Conservation (phyloP, 2,113 vertebrate species). For the Riparia riparia region DNA sequence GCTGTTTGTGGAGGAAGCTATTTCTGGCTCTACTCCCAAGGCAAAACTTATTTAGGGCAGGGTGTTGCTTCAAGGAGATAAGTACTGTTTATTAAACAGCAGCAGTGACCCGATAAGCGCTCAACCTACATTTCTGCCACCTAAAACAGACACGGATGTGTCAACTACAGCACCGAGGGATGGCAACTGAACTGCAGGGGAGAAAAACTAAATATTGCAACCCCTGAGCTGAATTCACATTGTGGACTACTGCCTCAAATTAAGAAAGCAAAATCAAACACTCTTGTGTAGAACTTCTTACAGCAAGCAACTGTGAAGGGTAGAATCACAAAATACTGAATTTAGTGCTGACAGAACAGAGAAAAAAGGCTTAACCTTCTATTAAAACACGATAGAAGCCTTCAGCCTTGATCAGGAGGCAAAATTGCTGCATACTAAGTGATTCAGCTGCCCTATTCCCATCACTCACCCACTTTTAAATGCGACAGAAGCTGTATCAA, state of each 20-base stretch:
- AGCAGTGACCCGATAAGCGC: neutral
- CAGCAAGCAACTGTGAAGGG: neutral
- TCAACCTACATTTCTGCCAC: neutral
- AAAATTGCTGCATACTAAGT: neutral
- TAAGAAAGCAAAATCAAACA: neutral
- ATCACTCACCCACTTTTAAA: neutral
- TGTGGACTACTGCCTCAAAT: neutral
- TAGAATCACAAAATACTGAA: neutral
- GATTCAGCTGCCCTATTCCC: neutral
- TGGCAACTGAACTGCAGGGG: neutral
- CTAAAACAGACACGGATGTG: neutral
- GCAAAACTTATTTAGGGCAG: conserved; percentile 48
- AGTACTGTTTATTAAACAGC: conserved; percentile 50
- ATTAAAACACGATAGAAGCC: neutral
- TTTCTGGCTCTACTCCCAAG: conserved; percentile 14
- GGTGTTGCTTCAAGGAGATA: conserved; percentile 57
- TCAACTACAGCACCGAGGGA: neutral
- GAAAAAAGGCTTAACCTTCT: neutral
- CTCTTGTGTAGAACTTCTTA: neutral
- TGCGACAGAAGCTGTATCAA: fast-evolving
- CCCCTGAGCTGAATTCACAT: neutral
- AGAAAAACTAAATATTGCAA: neutral
- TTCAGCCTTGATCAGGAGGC: neutral
- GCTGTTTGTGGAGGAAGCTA: neutral
- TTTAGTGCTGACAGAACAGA: neutral